These are phyloP conservation scores for Hirtodrosophila trivittata DNA, from an alignment of 2,888 invertebrate species.

Conservation along the genomic window DNA sequence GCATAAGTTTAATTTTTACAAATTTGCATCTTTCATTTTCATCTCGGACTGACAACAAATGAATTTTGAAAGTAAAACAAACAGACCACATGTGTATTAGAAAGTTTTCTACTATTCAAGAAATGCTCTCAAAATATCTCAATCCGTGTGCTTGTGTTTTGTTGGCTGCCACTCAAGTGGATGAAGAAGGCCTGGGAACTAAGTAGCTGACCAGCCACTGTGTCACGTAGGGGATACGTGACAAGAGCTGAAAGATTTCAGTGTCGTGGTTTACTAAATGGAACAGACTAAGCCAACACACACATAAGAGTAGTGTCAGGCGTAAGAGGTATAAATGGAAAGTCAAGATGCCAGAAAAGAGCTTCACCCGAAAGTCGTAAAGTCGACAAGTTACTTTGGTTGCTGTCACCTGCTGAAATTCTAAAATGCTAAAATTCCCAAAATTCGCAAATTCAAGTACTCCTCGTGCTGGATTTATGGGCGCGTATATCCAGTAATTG, in stretches of 20 bases:
- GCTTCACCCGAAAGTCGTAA: slow-evolving; percentile 30
- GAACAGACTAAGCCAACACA: slow-evolving; percentile 12
- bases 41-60: too few species aligned
- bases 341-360: slow-evolving; percentile 15
- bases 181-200: slow-evolving; percentile 10
- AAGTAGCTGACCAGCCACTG: slow-evolving; percentile 38
- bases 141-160: slow-evolving; percentile 12
- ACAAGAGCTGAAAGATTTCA: slow-evolving; percentile 28
- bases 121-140: slow-evolving; percentile 10
- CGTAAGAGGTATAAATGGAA: slow-evolving; percentile 29
- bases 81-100: background rate
- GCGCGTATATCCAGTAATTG: slow-evolving; percentile 57
- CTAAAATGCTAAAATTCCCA: slow-evolving; percentile 5
- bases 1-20: too few species aligned
- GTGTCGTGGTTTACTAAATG: slow-evolving; percentile 20
- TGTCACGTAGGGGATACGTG: slow-evolving; percentile 53
- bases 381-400: slow-evolving; percentile 10
- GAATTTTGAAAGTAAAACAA: too few species aligned
- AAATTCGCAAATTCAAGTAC: background rate
- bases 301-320: slow-evolving; percentile 12
- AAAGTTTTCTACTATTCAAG: slow-evolving; percentile 14
- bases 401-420: slow-evolving; percentile 40
- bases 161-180: slow-evolving; percentile 39
- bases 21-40: too few species aligned
- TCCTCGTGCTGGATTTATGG: slow-evolving; percentile 27